Conservation (phyloP, 35 echinoderm and acorn worm genomes). For the Apostichopus japonicus region DNA sequence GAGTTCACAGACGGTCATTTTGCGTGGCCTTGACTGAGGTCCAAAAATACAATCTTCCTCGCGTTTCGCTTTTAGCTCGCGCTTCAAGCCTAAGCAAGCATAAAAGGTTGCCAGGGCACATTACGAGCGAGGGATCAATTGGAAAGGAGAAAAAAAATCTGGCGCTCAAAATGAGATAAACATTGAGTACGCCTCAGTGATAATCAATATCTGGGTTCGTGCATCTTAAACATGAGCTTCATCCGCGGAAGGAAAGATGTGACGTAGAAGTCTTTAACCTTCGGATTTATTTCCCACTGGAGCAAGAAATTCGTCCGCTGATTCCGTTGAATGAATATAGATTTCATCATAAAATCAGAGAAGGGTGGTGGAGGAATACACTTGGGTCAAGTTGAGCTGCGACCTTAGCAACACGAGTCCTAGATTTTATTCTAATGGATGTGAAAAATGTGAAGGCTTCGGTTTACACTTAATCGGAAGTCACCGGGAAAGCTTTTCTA, state of each 20-base stretch:
- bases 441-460: conserved; percentile 2
- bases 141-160: conserved; percentile 40
- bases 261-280: conserved; percentile 51
- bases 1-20: conserved; percentile 39
- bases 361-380: conserved; percentile 46
- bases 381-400: conserved; percentile 37
- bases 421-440: conserved; percentile 25
- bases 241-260: conserved; percentile 37
- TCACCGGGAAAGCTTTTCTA: not conserved
- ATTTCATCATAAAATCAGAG: conserved; percentile 43
- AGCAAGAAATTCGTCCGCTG: conserved; percentile 48
- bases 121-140: conserved; percentile 56
- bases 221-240: conserved; percentile 46
- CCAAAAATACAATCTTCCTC: conserved; percentile 46
- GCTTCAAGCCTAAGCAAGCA: conserved; percentile 52
- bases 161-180: conserved; percentile 53
- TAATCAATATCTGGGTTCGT: conserved; percentile 55
- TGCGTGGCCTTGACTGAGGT: conserved; percentile 40
- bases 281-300: conserved; percentile 50
- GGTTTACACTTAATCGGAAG: conserved; percentile 32
- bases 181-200: conserved; percentile 52
- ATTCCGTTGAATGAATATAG: conserved; percentile 51
- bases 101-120: conserved; percentile 55
- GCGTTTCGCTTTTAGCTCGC: conserved; percentile 53
- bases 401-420: conserved; percentile 40